phyloP scores from a whole-genome alignment of 2,113 vertebrate species.

The Psittacula cyanocephala region DNA sequence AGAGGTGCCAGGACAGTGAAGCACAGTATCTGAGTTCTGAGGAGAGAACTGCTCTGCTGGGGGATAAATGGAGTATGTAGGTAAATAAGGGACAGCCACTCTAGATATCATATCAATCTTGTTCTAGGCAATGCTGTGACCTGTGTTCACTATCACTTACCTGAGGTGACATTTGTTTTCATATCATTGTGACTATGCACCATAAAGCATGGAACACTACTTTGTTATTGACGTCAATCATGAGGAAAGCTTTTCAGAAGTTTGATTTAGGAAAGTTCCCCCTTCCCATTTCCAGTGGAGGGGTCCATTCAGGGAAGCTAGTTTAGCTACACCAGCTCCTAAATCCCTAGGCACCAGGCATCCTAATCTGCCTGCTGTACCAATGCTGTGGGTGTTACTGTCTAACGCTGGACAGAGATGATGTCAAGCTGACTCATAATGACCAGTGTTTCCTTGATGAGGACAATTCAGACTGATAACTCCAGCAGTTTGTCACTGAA shows the following conservation, averaged over 20 bases:
- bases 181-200: not conserved
- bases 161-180: not conserved
- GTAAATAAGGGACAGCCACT: not conserved
- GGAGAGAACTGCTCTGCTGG: not conserved
- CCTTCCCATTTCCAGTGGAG: not conserved
- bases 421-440: not conserved
- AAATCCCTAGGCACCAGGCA: not conserved
- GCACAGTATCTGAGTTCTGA: not conserved
- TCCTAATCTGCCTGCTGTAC: not conserved
- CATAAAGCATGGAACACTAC: rapidly evolving
- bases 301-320: not conserved
- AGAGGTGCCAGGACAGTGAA: not conserved
- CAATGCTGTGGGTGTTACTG: not conserved
- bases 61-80: not conserved
- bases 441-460: not conserved
- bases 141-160: not conserved
- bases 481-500: not conserved
- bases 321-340: not conserved
- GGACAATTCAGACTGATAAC: not conserved
- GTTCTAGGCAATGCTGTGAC: not conserved
- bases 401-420: not conserved
- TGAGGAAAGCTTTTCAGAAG: not conserved
- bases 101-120: rapidly evolving
- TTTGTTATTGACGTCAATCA: too few relatives aligned
- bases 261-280: not conserved